Conservation (phyloP, 2,113 vertebrate genomes). For the Recurvirostra avosetta region DNA sequence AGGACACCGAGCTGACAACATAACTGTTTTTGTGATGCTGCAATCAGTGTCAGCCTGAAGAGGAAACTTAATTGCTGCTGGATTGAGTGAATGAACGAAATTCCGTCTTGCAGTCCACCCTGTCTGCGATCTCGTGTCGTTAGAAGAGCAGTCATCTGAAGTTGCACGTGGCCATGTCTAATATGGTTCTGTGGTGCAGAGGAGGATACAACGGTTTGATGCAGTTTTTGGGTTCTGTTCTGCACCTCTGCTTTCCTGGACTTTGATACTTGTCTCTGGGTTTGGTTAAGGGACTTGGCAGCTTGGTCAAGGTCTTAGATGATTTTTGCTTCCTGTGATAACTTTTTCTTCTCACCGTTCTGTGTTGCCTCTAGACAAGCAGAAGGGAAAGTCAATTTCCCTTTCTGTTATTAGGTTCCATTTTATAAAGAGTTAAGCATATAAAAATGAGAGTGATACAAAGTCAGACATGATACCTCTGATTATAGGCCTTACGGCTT, state of each 20-base stretch:
- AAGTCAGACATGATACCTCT: neutral
- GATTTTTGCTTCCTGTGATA: neutral
- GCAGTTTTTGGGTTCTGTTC: neutral
- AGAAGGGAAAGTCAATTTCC: neutral
- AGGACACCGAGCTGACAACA: neutral
- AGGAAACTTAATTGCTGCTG: neutral
- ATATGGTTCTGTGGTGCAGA: rapidly evolving
- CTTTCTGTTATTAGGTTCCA: neutral
- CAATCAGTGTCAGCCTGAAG: neutral
- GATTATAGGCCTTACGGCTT: neutral
- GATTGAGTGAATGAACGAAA: neutral
- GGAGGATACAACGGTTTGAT: neutral
- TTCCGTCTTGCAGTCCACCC: neutral
- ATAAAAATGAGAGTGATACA: neutral
- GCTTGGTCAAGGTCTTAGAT: neutral
- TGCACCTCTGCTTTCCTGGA: neutral
- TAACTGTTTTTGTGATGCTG: neutral
- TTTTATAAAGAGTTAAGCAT: neutral
- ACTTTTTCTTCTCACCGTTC: neutral
- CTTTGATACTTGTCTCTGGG: neutral
- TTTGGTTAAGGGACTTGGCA: neutral
- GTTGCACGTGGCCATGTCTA: neutral
- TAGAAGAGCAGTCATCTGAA: neutral
- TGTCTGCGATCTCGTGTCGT: rapidly evolving
- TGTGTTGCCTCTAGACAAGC: neutral